Conservation (phyloP, 30 jellyfish, hydroid and myxozoan species). For the Sanderia malayensis region DNA sequence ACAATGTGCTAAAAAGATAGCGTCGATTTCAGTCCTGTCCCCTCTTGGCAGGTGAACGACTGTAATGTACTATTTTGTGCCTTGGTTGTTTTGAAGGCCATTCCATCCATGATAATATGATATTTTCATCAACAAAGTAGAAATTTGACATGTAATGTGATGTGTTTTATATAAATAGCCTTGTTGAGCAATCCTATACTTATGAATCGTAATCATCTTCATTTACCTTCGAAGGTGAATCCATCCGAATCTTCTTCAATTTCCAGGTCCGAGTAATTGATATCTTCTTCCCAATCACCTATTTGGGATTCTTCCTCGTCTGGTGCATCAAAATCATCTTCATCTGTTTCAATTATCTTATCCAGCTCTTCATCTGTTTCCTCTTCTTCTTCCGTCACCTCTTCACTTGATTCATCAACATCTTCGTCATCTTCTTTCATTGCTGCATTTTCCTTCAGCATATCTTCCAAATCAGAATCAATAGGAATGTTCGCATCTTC, state of each 20-base stretch:
- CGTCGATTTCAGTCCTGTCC: too few relatives aligned
- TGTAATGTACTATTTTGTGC: too few relatives aligned
- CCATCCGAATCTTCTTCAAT: constrained; percentile 52
- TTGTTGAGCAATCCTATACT: too few relatives aligned
- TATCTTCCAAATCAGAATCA: constrained; percentile 32
- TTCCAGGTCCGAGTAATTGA: constrained; percentile 44
- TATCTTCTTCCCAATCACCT: constrained; percentile 29
- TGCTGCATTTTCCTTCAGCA: constrained; percentile 11
- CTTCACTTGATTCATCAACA: background rate
- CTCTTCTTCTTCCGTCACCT: constrained; percentile 19
- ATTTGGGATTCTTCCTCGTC: background rate
- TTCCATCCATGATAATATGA: too few relatives aligned
- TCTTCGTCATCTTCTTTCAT: background rate
- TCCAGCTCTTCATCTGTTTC: constrained; percentile 35
- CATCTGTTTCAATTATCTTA: constrained; percentile 16
- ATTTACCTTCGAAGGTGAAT: constrained; percentile 53
- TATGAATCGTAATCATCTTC: too few relatives aligned
- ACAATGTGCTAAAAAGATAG: too few relatives aligned
- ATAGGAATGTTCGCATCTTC: constrained; percentile 6
- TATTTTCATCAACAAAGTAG: too few relatives aligned
- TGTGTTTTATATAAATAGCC: too few relatives aligned
- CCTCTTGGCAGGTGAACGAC: too few relatives aligned
- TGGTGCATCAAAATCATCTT: constrained; percentile 31
- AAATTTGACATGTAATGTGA: too few relatives aligned
- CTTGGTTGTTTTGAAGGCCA: too few relatives aligned